Base-by-base conservation (phyloP, 2,797 vertebrate species). In the Karalla daura region DNA sequence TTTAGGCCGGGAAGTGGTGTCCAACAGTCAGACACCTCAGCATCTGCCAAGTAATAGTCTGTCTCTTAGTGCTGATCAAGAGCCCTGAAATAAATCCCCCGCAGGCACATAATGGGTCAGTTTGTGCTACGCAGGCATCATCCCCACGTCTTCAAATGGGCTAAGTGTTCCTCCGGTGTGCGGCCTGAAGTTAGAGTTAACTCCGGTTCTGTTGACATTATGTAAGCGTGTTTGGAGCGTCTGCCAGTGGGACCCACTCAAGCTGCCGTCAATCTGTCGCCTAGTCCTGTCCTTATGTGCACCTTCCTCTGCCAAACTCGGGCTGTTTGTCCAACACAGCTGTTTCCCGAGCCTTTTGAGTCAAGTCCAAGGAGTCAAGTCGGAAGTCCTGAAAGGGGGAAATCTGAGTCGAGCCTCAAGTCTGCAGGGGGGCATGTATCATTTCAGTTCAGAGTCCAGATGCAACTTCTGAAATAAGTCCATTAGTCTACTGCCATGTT, bases 241-340 rank as follows among this genome's bases (percentile, higher is more conserved):
- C 50, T 65, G 70, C 20, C 20, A 24, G 47, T 61, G 56, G 43
- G 18, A 58, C 41, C 60, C 36, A 63, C 27, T 60, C 39, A 24
- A 69, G 64, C 50, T 65, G 70, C 5, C 39, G 45, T 60, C 44
- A 28, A 69, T 60, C 50, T 65, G 70, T 8, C 44, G 46, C 7
- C 24, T 35, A 53, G 33, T n/a, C 21, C 21, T 7, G 7, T 25
- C 44, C 21, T 18, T 10, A 21, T 36, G 24, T 55, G 32, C 33
- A 55, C 43, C 36, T 27, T 40, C 14, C 36, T 40, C 36, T 14
- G 7, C 52, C 14, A 2, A 10, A 14, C 12, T 43, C 41, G 7
- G 9, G 10, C 33, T 28, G 8, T n/a, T 8, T 21, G 3, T 28
- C 30, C 18, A 63, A 9, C 5, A 54, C n/a, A 54, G 30, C 13